A percentile compares a stretch with the other conserved stretches of the same genome.
Conservation (phyloP, 1,140 invertebrate genomes). For the Fragariocoptes setiger region DNA sequence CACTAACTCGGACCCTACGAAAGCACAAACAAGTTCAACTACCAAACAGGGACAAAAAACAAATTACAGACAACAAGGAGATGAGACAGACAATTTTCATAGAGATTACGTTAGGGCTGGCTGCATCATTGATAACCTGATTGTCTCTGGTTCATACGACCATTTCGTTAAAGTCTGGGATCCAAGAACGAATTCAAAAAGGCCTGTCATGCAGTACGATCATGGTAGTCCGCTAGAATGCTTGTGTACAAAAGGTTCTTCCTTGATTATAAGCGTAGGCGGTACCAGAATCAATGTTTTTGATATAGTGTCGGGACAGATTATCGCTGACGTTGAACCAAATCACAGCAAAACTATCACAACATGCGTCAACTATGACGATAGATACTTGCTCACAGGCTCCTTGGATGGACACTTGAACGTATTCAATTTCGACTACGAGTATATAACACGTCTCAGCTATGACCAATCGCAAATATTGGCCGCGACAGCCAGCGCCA, state of each 20-base stretch:
- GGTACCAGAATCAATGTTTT: slow-evolving; percentile 69
- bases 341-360: slow-evolving; percentile 73
- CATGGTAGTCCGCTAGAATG: slow-evolving; percentile 70
- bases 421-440: slow-evolving; percentile 6
- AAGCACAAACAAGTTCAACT: background rate
- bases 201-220: slow-evolving; percentile 30
- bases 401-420: slow-evolving; percentile 37
- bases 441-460: slow-evolving; percentile 2
- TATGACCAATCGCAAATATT: slow-evolving; percentile 8
- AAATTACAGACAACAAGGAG: too few species aligned
- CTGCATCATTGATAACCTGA: slow-evolving; percentile 7
- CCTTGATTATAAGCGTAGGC: slow-evolving; percentile 20
- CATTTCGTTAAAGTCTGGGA: slow-evolving; percentile 65
- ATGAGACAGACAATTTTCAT: background rate
- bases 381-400: slow-evolving; percentile 46
- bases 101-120: slow-evolving; percentile 7
- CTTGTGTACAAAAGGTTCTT: slow-evolving; percentile 16
- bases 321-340: slow-evolving; percentile 40
- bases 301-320: slow-evolving; percentile 53
- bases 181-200: slow-evolving; percentile 20
- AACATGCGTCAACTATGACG: slow-evolving; percentile 35
- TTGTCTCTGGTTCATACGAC: slow-evolving; percentile 50
- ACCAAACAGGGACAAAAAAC: background rate
- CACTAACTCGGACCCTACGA: too few species aligned
- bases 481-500: slow-evolving; percentile 2